phyloP scores from a whole-genome alignment of 2,888 invertebrate genomes.

The Orthosia gracilis region DNA sequence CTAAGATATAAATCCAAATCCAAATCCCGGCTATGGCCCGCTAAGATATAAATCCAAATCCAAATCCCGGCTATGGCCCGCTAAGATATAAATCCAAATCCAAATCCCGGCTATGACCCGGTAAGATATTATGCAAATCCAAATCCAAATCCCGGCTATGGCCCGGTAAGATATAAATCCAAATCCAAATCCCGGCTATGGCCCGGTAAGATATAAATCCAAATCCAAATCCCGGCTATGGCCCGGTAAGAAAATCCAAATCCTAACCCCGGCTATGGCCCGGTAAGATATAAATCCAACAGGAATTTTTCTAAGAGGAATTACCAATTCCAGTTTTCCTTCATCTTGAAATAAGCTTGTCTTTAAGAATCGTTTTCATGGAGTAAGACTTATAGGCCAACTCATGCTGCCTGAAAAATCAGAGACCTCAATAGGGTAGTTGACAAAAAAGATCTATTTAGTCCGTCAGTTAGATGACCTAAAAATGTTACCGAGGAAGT shows the following conservation, averaged over 20 bases:
- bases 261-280: conserved; percentile 39
- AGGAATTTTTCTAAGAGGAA: conserved; percentile 16
- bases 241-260: too few relatives aligned
- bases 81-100: conserved; percentile 29
- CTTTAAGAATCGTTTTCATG: neutral
- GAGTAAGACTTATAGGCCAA: neutral
- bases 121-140: conserved; percentile 30
- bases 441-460: too few relatives aligned
- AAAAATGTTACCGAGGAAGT: too few relatives aligned
- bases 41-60: conserved; percentile 29
- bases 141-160: conserved; percentile 43
- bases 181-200: conserved; percentile 43
- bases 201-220: too few relatives aligned
- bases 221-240: conserved; percentile 43
- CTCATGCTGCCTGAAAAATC: neutral
- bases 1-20: conserved; percentile 29
- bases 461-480: too few relatives aligned
- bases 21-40: too few relatives aligned
- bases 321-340: neutral
- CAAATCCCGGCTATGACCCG: too few relatives aligned
- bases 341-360: neutral
- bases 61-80: too few relatives aligned
- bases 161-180: too few relatives aligned
- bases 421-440: neutral
- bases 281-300: conserved; percentile 26